Conservation (phyloP, 2,888 invertebrate species). For the Macrostomum cliftonense region DNA sequence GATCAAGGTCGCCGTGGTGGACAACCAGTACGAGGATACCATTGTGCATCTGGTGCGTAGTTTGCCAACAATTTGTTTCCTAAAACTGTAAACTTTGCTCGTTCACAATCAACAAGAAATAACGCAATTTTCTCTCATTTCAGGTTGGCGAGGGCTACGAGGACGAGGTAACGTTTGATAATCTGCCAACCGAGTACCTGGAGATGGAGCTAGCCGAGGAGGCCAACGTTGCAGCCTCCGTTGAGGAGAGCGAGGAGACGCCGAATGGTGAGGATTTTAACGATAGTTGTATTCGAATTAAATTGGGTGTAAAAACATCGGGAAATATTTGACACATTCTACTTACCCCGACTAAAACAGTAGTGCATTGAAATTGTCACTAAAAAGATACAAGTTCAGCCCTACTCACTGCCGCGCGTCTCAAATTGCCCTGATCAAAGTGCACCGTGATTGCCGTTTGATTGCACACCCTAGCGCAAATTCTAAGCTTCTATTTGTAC, state of each 20-base stretch:
- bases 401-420: too few relatives aligned
- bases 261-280: background rate
- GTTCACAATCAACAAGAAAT: background rate
- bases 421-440: too few relatives aligned
- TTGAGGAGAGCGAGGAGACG: conserved; percentile 13
- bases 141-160: conserved; percentile 40
- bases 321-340: too few relatives aligned
- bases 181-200: conserved; percentile 27
- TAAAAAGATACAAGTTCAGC: too few relatives aligned
- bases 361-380: too few relatives aligned
- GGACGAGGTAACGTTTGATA: conserved; percentile 40
- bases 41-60: conserved; percentile 29
- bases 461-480: too few relatives aligned
- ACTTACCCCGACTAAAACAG: too few relatives aligned
- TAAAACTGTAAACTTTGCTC: background rate
- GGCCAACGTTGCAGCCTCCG: conserved; percentile 28
- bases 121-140: background rate
- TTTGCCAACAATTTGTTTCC: background rate
- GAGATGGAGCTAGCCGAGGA: conserved; percentile 16
- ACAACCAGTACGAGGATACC: conserved; percentile 46
- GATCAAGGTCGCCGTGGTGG: conserved; percentile 40
- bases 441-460: too few relatives aligned
- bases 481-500: too few relatives aligned
- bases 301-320: too few relatives aligned
- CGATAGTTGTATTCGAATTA: too few relatives aligned